Evolutionary conservation across 2,888 invertebrate species (phyloP).

Genomic region (Orthonevra nobilis): DNA sequence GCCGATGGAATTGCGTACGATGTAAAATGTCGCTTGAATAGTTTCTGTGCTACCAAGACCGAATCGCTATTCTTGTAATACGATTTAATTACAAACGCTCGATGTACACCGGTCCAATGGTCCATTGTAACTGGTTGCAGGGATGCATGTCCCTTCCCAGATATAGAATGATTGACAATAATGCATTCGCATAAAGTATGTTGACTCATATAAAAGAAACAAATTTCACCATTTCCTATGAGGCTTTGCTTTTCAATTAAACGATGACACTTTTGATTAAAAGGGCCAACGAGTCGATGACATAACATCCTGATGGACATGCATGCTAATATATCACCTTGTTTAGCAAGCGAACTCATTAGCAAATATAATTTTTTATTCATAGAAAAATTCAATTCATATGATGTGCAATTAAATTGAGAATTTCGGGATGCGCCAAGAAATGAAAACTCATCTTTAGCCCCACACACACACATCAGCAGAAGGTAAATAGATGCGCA

Average conservation of each 20-base stretch:
- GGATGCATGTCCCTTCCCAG: constrained; percentile 5
- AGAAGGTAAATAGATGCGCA: neutral
- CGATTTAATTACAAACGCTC: constrained; percentile 75
- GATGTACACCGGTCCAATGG: constrained; percentile 77
- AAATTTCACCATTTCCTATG: neutral
- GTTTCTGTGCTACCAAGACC: constrained; percentile 74
- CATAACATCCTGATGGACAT: constrained; percentile 44
- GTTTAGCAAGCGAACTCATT: constrained; percentile 52
- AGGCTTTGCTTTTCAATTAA: neutral
- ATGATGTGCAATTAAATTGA: constrained; percentile 40
- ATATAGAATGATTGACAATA: constrained; percentile 35
- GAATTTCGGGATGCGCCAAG: constrained; percentile 49
- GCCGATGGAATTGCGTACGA: constrained; percentile 75
- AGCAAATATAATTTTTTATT: constrained; percentile 36
- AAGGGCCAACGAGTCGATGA: constrained; percentile 48
- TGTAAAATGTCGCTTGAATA: constrained; percentile 76
- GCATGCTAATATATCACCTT: constrained; percentile 53
- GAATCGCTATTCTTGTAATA: constrained; percentile 76
- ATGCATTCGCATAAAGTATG: constrained; percentile 19
- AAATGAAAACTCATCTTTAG: constrained; percentile 11
- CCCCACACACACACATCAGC: too few relatives aligned
- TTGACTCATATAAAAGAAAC: neutral
- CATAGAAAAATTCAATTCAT: neutral
- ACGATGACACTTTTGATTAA: constrained; percentile 41
- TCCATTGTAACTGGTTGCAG: constrained; percentile 72